phyloP scores from a whole-genome alignment of 2,113 vertebrate genomes.

The Mola mola region DNA sequence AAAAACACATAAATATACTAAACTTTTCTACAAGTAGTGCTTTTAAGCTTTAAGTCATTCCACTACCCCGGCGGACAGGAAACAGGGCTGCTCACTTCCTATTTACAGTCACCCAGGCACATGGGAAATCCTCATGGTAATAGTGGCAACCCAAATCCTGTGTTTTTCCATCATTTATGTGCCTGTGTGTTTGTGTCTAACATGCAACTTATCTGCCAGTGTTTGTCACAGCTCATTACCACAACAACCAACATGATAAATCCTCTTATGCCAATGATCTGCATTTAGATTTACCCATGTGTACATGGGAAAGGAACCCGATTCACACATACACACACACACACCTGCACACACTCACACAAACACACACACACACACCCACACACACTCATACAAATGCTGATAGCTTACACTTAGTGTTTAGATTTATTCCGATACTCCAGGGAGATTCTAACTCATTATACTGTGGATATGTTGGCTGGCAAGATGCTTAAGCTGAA shows the following conservation, averaged over 20 bases:
- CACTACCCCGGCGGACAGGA: slow-evolving; percentile 21
- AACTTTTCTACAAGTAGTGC: no score
- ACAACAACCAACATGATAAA: slow-evolving; percentile 70
- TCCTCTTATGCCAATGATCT: slow-evolving; percentile 76
- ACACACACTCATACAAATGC: slow-evolving; percentile 34
- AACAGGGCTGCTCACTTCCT: slow-evolving; percentile 25
- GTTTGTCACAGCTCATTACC: slow-evolving; percentile 78
- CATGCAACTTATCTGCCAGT: slow-evolving; percentile 62
- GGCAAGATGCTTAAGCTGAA: slow-evolving; percentile 64
- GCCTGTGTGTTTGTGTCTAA: slow-evolving; percentile 19
- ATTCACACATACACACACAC: slow-evolving; percentile 31
- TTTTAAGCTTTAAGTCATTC: no score
- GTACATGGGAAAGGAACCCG: slow-evolving; percentile 57
- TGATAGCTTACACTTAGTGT: slow-evolving; percentile 63
- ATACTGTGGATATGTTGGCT: slow-evolving; percentile 62
- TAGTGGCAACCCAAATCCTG: slow-evolving; percentile 45
- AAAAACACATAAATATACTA: no score
- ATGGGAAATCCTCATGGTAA: slow-evolving; percentile 56
- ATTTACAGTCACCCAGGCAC: slow-evolving; percentile 14
- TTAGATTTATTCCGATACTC: slow-evolving; percentile 68
- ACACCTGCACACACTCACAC: slow-evolving; percentile 17
- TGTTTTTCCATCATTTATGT: slow-evolving; percentile 50
- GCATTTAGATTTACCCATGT: slow-evolving; percentile 67
- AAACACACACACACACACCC: slow-evolving; percentile 27
- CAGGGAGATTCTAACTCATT: slow-evolving; percentile 67